Evolutionary conservation across 2,888 invertebrate species (phyloP).

Genomic region (Conops quadrifasciatus): DNA sequence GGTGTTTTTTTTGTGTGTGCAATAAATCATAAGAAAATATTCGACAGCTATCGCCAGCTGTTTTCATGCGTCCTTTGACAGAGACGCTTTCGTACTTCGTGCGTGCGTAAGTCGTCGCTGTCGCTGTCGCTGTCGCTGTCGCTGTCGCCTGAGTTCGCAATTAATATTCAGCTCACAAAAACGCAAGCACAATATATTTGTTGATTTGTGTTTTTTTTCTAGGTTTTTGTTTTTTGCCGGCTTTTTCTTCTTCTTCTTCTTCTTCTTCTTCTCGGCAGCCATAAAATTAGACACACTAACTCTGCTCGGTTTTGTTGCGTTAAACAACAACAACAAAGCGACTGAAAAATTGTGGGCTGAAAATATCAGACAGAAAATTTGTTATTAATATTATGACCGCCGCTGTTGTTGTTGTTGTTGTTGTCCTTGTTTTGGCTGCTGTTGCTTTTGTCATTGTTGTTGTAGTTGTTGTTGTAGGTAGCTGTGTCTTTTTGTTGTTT

Average conservation of each 20-base stretch:
- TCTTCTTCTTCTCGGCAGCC: background rate
- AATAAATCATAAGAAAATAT: slow-evolving; percentile 18
- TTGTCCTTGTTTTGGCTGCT: slow-evolving; percentile 3
- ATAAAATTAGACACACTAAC: slow-evolving; percentile 9
- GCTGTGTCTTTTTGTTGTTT: too few relatives aligned
- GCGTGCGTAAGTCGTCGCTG: background rate
- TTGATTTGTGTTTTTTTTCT: background rate
- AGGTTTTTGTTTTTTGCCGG: background rate
- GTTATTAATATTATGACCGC: too few relatives aligned
- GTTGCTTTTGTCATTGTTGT: background rate
- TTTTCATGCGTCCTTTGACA: background rate
- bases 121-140: too few relatives aligned
- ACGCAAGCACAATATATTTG: background rate
- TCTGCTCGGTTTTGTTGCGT: background rate
- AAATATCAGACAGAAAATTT: background rate
- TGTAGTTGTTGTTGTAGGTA: background rate
- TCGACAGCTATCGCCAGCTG: too few relatives aligned
- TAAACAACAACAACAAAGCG: too few relatives aligned
- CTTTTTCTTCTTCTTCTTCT: background rate
- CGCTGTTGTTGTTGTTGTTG: slow-evolving; percentile 9
- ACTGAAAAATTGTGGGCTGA: background rate
- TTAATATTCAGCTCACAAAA: slow-evolving; percentile 32
- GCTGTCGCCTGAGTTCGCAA: slow-evolving; percentile 13
- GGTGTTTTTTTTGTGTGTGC: background rate
- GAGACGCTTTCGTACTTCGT: slow-evolving; percentile 19